Evolutionary conservation across 1,140 invertebrate genomes (phyloP), one percentile per base, ranked within the genome.

Genomic region (Pissodes strobi): DNA sequence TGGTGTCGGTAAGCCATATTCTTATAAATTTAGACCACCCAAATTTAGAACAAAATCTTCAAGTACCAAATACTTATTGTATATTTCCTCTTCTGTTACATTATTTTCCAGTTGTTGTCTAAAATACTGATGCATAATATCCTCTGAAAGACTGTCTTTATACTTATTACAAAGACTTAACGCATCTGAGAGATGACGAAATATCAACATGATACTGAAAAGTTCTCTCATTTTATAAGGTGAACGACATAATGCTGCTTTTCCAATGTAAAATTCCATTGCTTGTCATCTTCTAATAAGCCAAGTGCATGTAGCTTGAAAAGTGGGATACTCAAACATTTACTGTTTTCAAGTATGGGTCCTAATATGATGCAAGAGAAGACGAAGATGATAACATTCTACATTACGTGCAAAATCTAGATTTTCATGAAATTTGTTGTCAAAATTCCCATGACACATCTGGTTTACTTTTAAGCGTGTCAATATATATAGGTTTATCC

Each of bases 241-340:
- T 70, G 69, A 61, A 51, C 58, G 63, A 62, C 52, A 63, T 43
- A 69, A 69, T 67, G 67, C 67, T n/a, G 70, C 72, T 74, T 80
- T 64, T 43, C 67, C 67, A 81, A 66, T 57, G 71, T 68, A 52
- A 49, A 34, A 5, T 73, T 67, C 77, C 78, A 79, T 23, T 79
- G 72, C 39, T 69, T 59, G 60, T 80, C 76, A 65, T 80, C 71
- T 67, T 79, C 73, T 6, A 80, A 66, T 48, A 82, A 71, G 52
- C 71, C 67, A 27, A 71, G 66, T 72, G 25, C 68, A 66, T 8
- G n/a, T n/a, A 34, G 6, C 6, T n/a, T 6, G 30, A 34, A 6
- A 8, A 34, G n/a, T n/a, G n/a, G n/a, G n/a, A n/a, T n/a, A n/a
- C n/a, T n/a, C n/a, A n/a, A n/a, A n/a, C n/a, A n/a, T n/a, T n/a